Conservation (phyloP, 2,797 vertebrate genomes). For the Myripristis jacobus region DNA sequence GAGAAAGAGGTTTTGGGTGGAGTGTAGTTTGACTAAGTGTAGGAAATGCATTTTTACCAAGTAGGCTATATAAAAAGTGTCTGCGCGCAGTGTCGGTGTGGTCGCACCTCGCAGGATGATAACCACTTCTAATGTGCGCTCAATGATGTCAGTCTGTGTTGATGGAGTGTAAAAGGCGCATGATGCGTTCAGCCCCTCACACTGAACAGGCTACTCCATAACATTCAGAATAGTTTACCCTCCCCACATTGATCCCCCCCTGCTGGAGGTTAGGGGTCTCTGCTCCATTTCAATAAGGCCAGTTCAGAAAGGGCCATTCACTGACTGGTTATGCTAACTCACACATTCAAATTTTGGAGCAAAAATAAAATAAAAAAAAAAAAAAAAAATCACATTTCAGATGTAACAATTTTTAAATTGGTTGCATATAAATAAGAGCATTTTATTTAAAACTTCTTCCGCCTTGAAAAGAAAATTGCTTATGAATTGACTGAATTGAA, state of each 20-base stretch:
- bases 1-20: conserved; percentile 57
- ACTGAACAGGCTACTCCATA: conserved; percentile 80
- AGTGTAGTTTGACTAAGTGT: conserved; percentile 63
- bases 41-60: conserved; percentile 67
- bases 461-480: conserved; percentile 53
- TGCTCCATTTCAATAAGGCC: conserved; percentile 74
- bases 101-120: conserved; percentile 11
- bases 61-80: conserved; percentile 68
- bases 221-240: conserved; percentile 82
- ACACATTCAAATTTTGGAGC: conserved; percentile 76
- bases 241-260: conserved; percentile 43
- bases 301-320: conserved; percentile 68
- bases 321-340: conserved; percentile 60
- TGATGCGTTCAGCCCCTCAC: conserved; percentile 76
- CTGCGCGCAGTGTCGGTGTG: conserved; percentile 41
- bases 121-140: conserved; percentile 57
- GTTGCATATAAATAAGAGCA: conserved; percentile 77
- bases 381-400: conserved; percentile 38
- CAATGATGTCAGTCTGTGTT: conserved; percentile 68
- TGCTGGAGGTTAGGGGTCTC: conserved; percentile 57
- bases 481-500: conserved; percentile 70
- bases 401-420: conserved; percentile 62
- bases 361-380: conserved; percentile 33
- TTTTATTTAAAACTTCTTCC: conserved; percentile 76
- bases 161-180: conserved; percentile 76